Evolutionary conservation across 2,797 vertebrate genomes (phyloP), one percentile per base, ranked within the genome.

Genomic region (Corythornis leucogaster): DNA sequence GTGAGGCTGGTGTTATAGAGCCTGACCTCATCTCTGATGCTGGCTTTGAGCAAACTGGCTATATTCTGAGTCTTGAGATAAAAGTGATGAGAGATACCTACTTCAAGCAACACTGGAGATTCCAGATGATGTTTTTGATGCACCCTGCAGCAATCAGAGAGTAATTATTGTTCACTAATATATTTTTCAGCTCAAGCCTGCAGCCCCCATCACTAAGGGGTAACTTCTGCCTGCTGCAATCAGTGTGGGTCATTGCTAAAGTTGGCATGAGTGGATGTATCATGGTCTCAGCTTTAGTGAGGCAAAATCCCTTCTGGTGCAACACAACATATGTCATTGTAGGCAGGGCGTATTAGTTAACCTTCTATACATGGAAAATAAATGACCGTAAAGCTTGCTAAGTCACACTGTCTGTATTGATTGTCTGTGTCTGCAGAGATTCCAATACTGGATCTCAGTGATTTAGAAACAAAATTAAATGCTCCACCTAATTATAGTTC

Each of bases 401-500:
- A 95, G 85, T 93, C 93, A 94, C 94, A 67, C 45, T 87, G 92
- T 89, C 82, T 91, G 76, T 87, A 90, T 92, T 89, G 92, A 89
- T 93, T 64, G 78, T 80, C 88, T 85, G 66, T 22, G 70, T 42
- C 79, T 79, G 81, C 77, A 62, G 85, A 83, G 84, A 87, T 90
- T 89, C 88, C 93, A 95, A 64, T 80, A 43, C 55, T 22, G 46
- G 87, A 93, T 89, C 90, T 92, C 91, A 42, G 83, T 73, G 66
- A 87, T 96, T 89, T 83, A 85, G 85, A 93, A 95, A 73, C 76
- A 84, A 90, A 96, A 86, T 90, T 87, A 95, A 91, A 84, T 43
- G 71, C 95, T 95, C 95, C 92, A 96, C 85, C 95, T 96, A 97
- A 97, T 97, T 97, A 97, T 97, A 97, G 96, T 66, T 89, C 82